A percentile compares a stretch with the other conserved stretches of the same genome.
Evolutionary conservation across 1,140 invertebrate genomes (phyloP).

Genomic region (Pristionchus pacificus): DNA sequence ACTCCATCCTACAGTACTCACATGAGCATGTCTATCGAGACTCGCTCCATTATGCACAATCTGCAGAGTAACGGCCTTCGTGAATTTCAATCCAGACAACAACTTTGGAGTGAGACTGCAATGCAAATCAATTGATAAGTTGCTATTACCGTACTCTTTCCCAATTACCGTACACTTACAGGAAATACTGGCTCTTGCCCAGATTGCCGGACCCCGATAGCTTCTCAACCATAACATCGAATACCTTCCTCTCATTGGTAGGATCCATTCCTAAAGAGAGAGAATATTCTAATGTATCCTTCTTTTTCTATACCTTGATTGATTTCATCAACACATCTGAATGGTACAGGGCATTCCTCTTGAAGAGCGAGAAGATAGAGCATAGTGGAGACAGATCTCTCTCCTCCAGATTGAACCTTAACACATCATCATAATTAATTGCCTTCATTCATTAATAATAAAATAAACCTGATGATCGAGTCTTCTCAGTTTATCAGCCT

Average conservation of each 20-base stretch:
- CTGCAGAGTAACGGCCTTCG: neutral
- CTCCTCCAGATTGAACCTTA: slow-evolving; percentile 50
- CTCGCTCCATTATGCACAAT: neutral
- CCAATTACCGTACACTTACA: slow-evolving; percentile 37
- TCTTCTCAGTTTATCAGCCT: slow-evolving; percentile 28
- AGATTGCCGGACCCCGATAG: slow-evolving; percentile 36
- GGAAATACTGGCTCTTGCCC: slow-evolving; percentile 51
- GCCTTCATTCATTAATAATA: neutral
- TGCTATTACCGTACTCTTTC: neutral
- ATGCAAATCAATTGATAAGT: slow-evolving; percentile 1
- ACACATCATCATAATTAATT: neutral
- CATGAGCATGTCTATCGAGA: neutral
- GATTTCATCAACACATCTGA: slow-evolving; percentile 54
- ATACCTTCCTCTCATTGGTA: slow-evolving; percentile 46
- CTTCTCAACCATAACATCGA: slow-evolving; percentile 50
- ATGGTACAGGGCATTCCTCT: slow-evolving; percentile 50
- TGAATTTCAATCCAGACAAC: slow-evolving; percentile 34
- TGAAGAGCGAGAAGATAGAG: slow-evolving; percentile 52
- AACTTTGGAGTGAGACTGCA: slow-evolving; percentile 51
- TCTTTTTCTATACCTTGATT: slow-evolving; percentile 41
- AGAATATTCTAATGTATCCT: neutral
- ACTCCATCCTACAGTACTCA: no score
- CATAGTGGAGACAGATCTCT: slow-evolving; percentile 53
- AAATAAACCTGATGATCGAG: slow-evolving; percentile 38
- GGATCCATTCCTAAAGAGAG: slow-evolving; percentile 49